These are phyloP conservation scores for Trematomus bernacchii DNA, from an alignment of 2,797 vertebrate genomes.

Conservation along the genomic window DNA sequence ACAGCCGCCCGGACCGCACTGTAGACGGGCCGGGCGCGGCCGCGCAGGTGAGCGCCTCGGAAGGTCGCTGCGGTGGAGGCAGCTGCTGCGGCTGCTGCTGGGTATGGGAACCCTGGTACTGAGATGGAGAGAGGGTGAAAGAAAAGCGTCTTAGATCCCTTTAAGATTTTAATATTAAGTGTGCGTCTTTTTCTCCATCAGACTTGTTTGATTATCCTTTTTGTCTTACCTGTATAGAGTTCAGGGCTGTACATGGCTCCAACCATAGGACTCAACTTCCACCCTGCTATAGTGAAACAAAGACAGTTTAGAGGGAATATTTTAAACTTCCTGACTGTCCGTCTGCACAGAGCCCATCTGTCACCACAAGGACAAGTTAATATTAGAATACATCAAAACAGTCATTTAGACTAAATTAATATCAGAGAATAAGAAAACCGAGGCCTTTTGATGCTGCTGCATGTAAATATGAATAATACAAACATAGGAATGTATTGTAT, in stretches of 20 bases:
- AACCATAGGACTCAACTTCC: slow-evolving; percentile 98
- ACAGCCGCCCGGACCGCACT: slow-evolving; percentile 94
- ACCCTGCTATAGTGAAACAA: slow-evolving; percentile 85
- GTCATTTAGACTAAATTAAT: too few relatives aligned
- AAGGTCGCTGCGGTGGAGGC: slow-evolving; percentile 94
- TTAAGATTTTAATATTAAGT: neutral
- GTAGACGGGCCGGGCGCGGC: slow-evolving; percentile 95
- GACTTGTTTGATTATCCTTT: neutral
- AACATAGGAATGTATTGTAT: too few relatives aligned
- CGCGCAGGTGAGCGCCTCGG: slow-evolving; percentile 95
- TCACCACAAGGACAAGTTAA: neutral
- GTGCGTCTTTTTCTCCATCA: neutral
- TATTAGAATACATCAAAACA: neutral
- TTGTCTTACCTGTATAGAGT: slow-evolving; percentile 94
- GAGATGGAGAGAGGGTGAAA: slow-evolving; percentile 38
- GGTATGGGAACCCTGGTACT: slow-evolving; percentile 99
- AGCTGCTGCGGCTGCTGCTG: slow-evolving; percentile 82
- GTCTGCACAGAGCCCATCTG: neutral
- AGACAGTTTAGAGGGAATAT: neutral
- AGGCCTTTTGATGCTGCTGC: too few relatives aligned
- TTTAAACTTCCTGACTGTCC: neutral
- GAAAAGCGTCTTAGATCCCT: neutral
- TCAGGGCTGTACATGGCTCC: slow-evolving; percentile 98
- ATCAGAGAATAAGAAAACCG: too few relatives aligned
- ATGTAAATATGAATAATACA: too few relatives aligned